These are phyloP conservation scores for Lithobius niger DNA, from an alignment of 1,140 invertebrate species.

Conservation along the genomic window DNA sequence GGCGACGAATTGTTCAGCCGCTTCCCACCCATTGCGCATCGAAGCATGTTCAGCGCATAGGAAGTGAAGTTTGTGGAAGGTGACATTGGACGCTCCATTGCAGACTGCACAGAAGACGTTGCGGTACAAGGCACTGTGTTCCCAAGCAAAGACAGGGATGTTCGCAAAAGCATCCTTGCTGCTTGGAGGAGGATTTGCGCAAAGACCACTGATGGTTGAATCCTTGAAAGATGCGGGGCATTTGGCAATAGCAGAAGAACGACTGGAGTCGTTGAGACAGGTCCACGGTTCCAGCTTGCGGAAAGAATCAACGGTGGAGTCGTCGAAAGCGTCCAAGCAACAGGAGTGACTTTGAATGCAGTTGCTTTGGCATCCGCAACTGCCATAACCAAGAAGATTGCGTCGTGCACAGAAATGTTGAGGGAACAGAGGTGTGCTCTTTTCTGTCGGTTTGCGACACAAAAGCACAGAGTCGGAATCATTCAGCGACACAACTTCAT, in stretches of 20 bases:
- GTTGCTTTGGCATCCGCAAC: not conserved
- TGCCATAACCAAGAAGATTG: slow-evolving; percentile 1
- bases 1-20: not conserved
- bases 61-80: not conserved
- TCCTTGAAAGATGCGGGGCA: not conserved
- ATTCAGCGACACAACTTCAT: not conserved
- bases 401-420: slow-evolving; percentile 6
- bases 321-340: slow-evolving; percentile 1
- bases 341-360: not conserved
- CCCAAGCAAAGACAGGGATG: not conserved
- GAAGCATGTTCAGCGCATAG: not conserved
- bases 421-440: not conserved
- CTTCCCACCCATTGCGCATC: not conserved
- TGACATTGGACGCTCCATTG: not conserved
- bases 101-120: slow-evolving; percentile 4
- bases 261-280: not conserved
- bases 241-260: not conserved
- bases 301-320: not conserved
- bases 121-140: not conserved
- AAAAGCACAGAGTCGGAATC: not conserved
- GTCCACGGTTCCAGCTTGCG: not conserved
- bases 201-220: not conserved
- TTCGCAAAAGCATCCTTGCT: not conserved
- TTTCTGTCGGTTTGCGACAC: not conserved
- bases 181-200: not conserved